Percentiles rank a stretch among this genome's conserved stretches.
These are phyloP conservation scores for Ciconia boyciana DNA, from an alignment of 2,113 vertebrate genomes.

Conservation along the genomic window DNA sequence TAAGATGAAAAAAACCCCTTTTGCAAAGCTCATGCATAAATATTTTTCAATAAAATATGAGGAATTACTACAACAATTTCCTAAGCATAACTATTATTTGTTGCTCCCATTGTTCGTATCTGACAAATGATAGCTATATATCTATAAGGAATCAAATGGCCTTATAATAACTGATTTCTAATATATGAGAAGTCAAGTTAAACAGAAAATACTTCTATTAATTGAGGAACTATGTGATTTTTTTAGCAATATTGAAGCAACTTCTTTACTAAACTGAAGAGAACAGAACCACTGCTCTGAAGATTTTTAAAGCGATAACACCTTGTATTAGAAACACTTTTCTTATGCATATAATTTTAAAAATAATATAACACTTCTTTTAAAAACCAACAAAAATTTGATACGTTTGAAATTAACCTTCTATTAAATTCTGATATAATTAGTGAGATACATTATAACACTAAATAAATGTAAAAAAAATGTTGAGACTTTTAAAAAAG, in stretches of 20 bases:
- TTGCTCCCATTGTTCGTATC: neutral
- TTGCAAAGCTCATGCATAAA: neutral
- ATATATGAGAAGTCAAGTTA: neutral
- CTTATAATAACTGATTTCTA: neutral
- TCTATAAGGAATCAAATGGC: neutral
- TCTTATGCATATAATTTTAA: neutral
- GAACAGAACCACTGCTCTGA: neutral
- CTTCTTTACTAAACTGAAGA: neutral
- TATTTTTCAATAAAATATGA: neutral
- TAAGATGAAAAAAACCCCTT: fast-evolving
- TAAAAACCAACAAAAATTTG: neutral
- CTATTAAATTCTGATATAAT: neutral
- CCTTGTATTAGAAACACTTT: neutral
- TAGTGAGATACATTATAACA: neutral
- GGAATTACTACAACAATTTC: neutral
- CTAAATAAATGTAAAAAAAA: neutral
- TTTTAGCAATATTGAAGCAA: neutral
- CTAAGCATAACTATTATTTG: neutral
- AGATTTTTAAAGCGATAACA: neutral
- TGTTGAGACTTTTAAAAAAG: neutral
- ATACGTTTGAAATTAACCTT: neutral
- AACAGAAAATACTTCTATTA: neutral
- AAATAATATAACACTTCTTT: neutral
- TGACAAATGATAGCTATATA: neutral
- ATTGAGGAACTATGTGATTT: neutral